phyloP scores from a whole-genome alignment of 2,113 vertebrate genomes.

The Pyxicephalus adspersus region DNA sequence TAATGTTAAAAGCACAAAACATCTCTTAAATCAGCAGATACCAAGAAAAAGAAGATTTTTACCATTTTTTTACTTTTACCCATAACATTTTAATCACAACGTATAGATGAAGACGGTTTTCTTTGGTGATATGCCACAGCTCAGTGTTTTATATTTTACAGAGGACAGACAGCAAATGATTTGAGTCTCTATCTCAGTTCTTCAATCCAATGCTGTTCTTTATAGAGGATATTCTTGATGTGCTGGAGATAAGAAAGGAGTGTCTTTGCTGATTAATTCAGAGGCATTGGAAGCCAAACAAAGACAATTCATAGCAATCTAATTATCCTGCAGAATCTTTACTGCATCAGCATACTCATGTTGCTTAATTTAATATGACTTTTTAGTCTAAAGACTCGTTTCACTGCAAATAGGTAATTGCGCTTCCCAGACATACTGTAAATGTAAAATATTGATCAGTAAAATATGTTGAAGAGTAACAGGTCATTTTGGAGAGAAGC shows the following conservation, averaged over 20 bases:
- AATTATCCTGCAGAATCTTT: conserved; percentile 50
- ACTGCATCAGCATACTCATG: conserved; percentile 50
- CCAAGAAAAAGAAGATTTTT: not conserved
- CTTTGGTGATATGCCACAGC: not conserved
- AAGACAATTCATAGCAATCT: conserved; percentile 51
- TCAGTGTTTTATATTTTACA: not conserved
- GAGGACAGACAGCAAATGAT: not conserved
- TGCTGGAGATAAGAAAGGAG: conserved; percentile 46
- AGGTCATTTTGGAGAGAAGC: conserved; percentile 31
- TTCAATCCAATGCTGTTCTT: conserved; percentile 24
- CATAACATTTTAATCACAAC: not conserved
- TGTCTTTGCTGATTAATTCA: conserved; percentile 49
- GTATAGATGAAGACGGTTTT: not conserved
- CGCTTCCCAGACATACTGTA: conserved; percentile 48
- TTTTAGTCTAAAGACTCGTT: conserved; percentile 49
- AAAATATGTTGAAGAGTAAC: conserved; percentile 50
- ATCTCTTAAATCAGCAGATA: too few species aligned
- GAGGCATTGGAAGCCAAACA: conserved; percentile 51
- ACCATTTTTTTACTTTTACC: not conserved
- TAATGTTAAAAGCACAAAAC: too few species aligned
- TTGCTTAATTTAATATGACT: conserved; percentile 52
- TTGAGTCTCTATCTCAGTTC: conserved; percentile 7
- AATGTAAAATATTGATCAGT: conserved; percentile 55
- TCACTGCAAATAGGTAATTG: conserved; percentile 53
- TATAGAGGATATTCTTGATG: conserved; percentile 14